Conservation (phyloP, 2,797 vertebrate genomes). For the Oreortyx pictus region DNA sequence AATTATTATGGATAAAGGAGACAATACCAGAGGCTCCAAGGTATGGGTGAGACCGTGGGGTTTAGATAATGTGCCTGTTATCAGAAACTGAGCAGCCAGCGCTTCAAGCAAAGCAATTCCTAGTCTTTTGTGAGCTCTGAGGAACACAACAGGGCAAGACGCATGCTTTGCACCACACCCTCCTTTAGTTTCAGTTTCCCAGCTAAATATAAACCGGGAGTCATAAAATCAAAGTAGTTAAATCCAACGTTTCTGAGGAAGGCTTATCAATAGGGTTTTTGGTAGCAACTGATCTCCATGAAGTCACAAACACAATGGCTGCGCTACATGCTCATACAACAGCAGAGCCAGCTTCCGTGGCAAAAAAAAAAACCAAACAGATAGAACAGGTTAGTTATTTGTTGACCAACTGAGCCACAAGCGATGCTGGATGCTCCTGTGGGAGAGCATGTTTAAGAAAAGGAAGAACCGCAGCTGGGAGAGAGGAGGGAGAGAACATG, state of each 20-base stretch:
- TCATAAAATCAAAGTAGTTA: not conserved
- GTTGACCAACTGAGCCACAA: not conserved
- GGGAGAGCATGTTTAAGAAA: not conserved
- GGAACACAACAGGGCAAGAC: not conserved
- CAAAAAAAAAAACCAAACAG: not conserved
- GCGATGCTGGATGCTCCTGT: no score
- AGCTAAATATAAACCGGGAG: not conserved
- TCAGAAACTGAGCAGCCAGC: not conserved
- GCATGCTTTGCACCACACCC: fast-evolving
- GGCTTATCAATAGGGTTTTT: not conserved
- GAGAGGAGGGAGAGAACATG: not conserved
- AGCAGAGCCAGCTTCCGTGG: not conserved
- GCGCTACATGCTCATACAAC: not conserved
- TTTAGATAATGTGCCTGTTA: not conserved
- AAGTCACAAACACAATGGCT: not conserved
- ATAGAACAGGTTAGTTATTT: not conserved
- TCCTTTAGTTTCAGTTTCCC: not conserved
- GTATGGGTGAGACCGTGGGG: not conserved
- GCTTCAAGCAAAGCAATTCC: not conserved
- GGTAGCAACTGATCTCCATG: not conserved
- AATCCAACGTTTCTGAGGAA: not conserved
- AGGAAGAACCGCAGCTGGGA: not conserved
- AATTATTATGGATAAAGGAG: not conserved
- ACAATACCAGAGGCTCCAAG: not conserved
- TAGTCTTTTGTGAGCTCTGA: not conserved